phyloP scores from a whole-genome alignment of 2,888 invertebrate species.

The Clunio marinus region DNA sequence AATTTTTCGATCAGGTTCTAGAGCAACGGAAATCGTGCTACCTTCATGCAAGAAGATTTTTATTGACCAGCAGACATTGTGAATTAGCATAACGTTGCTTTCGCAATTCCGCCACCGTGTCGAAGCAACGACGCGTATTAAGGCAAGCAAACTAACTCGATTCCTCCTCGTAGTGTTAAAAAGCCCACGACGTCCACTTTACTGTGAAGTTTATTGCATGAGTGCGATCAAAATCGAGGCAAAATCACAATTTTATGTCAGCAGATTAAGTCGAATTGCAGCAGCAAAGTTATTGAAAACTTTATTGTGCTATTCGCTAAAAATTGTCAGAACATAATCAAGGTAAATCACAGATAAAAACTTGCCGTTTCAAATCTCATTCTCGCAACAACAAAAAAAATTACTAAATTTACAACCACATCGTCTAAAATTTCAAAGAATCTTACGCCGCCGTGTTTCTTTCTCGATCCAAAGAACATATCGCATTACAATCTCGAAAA shows the following conservation, averaged over 20 bases:
- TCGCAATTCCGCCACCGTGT: too few species aligned
- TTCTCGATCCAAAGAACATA: too few species aligned
- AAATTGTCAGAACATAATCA: not conserved
- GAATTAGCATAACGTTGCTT: too few species aligned
- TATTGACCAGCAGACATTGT: too few species aligned
- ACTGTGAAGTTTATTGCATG: not conserved
- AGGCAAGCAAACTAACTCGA: not conserved
- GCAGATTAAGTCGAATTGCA: not conserved
- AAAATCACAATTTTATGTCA: not conserved
- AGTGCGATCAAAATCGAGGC: not conserved
- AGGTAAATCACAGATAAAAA: not conserved
- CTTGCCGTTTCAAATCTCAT: not conserved
- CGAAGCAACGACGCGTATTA: too few species aligned
- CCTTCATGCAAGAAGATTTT: too few species aligned
- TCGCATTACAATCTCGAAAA: not conserved
- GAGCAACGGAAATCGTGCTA: too few species aligned
- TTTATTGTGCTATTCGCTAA: not conserved
- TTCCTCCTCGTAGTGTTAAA: not conserved
- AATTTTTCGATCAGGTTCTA: too few species aligned
- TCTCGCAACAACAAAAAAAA: not conserved
- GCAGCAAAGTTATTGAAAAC: not conserved
- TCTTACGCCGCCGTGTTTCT: not conserved
- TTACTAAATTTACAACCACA: not conserved
- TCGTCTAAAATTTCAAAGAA: conserved; percentile 1
- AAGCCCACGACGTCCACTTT: not conserved